Percentiles rank a stretch among this genome's conserved stretches.
These are phyloP conservation scores for Eurytoma adleriae DNA, from an alignment of 2,888 invertebrate species.

Conservation along the genomic window DNA sequence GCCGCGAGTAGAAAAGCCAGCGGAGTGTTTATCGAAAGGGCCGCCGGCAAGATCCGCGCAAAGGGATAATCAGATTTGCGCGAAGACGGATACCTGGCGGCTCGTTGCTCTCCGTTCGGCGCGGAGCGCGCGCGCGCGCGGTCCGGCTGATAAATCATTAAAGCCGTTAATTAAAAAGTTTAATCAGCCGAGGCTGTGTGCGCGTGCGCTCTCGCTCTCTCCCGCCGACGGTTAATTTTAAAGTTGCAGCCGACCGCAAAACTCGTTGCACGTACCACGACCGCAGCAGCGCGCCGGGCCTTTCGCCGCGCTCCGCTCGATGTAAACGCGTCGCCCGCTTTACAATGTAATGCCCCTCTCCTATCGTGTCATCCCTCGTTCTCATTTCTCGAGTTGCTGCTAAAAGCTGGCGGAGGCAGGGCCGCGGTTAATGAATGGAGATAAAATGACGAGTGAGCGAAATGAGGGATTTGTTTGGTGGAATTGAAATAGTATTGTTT, in stretches of 20 bases:
- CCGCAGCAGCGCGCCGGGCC: background rate
- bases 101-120: background rate
- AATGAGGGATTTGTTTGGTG: too few relatives aligned
- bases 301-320: background rate
- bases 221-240: conserved; percentile 37
- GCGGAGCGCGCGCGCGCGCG: background rate
- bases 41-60: background rate
- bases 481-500: too few relatives aligned
- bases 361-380: background rate
- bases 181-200: conserved; percentile 59
- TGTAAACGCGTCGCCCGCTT: too few relatives aligned
- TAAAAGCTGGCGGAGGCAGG: too few relatives aligned
- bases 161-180: conserved; percentile 67
- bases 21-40: too few relatives aligned
- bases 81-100: background rate
- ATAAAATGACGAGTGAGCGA: too few relatives aligned
- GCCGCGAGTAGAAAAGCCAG: too few relatives aligned
- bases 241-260: conserved; percentile 35
- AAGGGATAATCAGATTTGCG: conserved; percentile 40
- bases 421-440: too few relatives aligned
- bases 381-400: background rate
- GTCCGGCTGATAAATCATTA: conserved; percentile 63
- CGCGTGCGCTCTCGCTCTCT: background rate
- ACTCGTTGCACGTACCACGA: background rate
- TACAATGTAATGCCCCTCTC: background rate